Evolutionary conservation across 2,888 invertebrate species (phyloP), one percentile per base, ranked within the genome.

Genomic region (Tetranychus piercei): DNA sequence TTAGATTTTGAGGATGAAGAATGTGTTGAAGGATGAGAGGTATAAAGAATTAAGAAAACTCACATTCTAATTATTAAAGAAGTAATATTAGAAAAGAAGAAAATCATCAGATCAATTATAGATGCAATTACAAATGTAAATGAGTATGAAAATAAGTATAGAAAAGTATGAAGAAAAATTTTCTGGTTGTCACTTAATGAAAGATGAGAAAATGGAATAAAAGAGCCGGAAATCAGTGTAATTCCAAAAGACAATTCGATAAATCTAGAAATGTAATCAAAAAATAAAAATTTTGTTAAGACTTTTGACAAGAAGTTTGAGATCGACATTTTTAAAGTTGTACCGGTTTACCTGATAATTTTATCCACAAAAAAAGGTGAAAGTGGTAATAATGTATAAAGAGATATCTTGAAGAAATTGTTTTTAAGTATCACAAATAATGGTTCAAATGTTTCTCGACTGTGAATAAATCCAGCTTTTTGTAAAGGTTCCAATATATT

Each of bases 131-230:
- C 9, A 44, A 65, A 75, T 18, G 72, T 44, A n/a, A 75, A 22
- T 23, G 75, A 75, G 44, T 75, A 75, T 2, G 75, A 73, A 22
- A 72, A n/a, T 34, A 75, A 44, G 64, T 73, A 75, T 11, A 75
- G 45, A 43, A 73, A 65, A 15, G 8, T n/a, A 7, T 34, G 34
- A 44, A 75, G 34, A 11, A 64, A 23, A 20, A 73, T 22, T 3
- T 22, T 23, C 9, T 55, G 45, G 9, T 6, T 9, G 2, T 55
- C 55, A 55, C 55, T 55, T 55, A 67, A n/a, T 6, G 75, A 45
- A 6, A 72, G 11, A 45, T 72, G 23, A 23, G 71, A 23, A 44
- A 44, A 43, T 43, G 18, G 9, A 43, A 8, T 15, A 71, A 74
- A 1, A 44, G n/a, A 44, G 18, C 8, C 15, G 7, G 65, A 65